A percentile compares a stretch with the other conserved stretches of the same genome.
These are phyloP conservation scores for Xenotilapia longispinis DNA, from an alignment of 2,113 vertebrate species.

Conservation along the genomic window DNA sequence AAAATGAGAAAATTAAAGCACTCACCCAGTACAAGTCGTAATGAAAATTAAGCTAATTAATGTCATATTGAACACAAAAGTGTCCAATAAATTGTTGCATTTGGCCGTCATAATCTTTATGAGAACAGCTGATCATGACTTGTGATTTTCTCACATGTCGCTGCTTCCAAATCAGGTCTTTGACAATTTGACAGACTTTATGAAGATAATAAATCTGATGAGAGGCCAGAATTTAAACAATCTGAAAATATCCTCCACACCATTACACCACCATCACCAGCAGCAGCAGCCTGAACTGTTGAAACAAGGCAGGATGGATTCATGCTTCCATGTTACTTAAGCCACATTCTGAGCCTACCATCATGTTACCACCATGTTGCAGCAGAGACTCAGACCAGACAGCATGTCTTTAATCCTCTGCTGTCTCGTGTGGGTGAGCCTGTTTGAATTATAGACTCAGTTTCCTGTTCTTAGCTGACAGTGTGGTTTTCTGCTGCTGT, in stretches of 20 bases:
- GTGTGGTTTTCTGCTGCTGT: not conserved
- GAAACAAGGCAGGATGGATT: not conserved
- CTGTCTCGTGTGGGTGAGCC: not conserved
- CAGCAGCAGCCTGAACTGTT: not conserved
- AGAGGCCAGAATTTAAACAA: not conserved
- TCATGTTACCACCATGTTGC: not conserved
- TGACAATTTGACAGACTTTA: not conserved
- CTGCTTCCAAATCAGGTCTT: not conserved
- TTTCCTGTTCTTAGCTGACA: not conserved
- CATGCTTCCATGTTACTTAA: not conserved
- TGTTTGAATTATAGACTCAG: not conserved
- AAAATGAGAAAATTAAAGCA: not conserved
- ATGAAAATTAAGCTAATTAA: not conserved
- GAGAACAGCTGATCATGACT: not conserved
- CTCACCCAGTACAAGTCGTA: not conserved
- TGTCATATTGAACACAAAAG: not conserved
- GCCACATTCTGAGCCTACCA: not conserved
- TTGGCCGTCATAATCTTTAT: not conserved
- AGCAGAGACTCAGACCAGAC: not conserved
- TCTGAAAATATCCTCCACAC: not conserved
- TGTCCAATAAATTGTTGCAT: not conserved
- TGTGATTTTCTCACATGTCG: not conserved
- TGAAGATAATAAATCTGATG: accelerated
- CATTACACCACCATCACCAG: not conserved
- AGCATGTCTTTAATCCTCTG: not conserved